Evolutionary conservation across 2,888 invertebrate species (phyloP).

Genomic region (Tetramorium bicarinatum): DNA sequence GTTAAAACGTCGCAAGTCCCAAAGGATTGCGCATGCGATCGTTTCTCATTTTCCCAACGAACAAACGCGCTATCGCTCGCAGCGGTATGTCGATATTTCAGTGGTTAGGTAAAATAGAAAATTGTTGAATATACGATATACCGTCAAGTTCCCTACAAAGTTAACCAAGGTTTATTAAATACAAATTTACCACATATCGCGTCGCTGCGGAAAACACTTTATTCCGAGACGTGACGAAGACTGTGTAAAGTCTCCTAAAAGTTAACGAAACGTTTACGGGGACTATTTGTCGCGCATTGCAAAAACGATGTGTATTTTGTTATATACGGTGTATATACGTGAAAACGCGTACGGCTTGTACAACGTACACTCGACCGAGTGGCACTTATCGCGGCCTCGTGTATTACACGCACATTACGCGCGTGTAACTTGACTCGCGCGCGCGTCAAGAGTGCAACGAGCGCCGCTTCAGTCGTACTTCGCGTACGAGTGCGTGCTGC

Average conservation of each 20-base stretch:
- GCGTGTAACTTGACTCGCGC: conserved; percentile 72
- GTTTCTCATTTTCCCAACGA: background rate
- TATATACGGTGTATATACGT: conserved; percentile 20
- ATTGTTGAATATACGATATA: background rate
- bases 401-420: conserved; percentile 76
- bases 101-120: background rate
- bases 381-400: conserved; percentile 70
- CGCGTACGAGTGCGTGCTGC: conserved; percentile 66
- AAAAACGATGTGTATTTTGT: conserved; percentile 42
- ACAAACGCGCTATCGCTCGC: background rate
- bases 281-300: conserved; percentile 13
- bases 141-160: background rate
- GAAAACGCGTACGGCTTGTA: conserved; percentile 60
- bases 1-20: background rate
- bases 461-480: conserved; percentile 72
- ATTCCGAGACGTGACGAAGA: background rate
- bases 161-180: background rate
- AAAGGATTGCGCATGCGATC: background rate
- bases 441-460: conserved; percentile 75
- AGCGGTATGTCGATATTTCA: background rate
- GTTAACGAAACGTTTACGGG: conserved; percentile 9
- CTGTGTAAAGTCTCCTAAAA: background rate
- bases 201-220: background rate
- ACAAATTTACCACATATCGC: background rate
- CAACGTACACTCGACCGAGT: conserved; percentile 56